A percentile compares a stretch with the other conserved stretches of the same genome.
phyloP scores from a whole-genome alignment of 2,888 invertebrate species.

The Polymixis flavicincta region DNA sequence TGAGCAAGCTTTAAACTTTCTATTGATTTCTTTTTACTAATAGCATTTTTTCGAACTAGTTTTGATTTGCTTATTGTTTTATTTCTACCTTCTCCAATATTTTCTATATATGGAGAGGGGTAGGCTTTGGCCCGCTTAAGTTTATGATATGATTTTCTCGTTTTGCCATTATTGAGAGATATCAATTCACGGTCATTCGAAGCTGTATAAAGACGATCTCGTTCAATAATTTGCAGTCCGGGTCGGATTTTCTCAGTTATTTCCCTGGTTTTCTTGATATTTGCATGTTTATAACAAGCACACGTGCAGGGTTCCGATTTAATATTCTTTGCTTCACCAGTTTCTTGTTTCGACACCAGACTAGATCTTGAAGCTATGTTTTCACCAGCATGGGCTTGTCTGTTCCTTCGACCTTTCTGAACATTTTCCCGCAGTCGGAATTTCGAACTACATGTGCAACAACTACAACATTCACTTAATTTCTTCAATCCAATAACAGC shows the following conservation, averaged over 20 bases:
- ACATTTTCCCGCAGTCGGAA: slow-evolving; percentile 42
- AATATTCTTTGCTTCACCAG: slow-evolving; percentile 71
- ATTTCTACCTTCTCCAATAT: slow-evolving; percentile 53
- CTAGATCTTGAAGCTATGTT: slow-evolving; percentile 63
- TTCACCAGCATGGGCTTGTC: slow-evolving; percentile 48
- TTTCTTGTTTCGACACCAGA: slow-evolving; percentile 58
- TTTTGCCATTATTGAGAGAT: slow-evolving; percentile 41
- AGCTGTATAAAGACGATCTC: background rate
- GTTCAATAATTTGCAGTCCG: slow-evolving; percentile 24
- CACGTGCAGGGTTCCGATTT: slow-evolving; percentile 80
- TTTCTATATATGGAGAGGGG: slow-evolving; percentile 60
- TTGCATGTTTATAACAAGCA: slow-evolving; percentile 65
- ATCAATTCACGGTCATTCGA: slow-evolving; percentile 27
- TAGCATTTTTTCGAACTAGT: background rate
- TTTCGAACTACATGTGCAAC: slow-evolving; percentile 75
- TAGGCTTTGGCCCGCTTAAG: slow-evolving; percentile 63
- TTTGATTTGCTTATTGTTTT: slow-evolving; percentile 25
- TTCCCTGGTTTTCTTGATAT: slow-evolving; percentile 62
- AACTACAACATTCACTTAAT: slow-evolving; percentile 76
- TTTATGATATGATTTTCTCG: slow-evolving; percentile 65
- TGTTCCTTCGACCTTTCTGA: slow-evolving; percentile 60
- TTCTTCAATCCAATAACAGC: slow-evolving; percentile 66
- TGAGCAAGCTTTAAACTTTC: slow-evolving; percentile 24
- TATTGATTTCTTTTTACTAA: slow-evolving; percentile 6
- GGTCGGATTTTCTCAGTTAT: slow-evolving; percentile 56